A percentile compares a stretch with the other conserved stretches of the same genome.
Conservation (phyloP, 2,888 invertebrate species). For the Scaptomyza polygonia region DNA sequence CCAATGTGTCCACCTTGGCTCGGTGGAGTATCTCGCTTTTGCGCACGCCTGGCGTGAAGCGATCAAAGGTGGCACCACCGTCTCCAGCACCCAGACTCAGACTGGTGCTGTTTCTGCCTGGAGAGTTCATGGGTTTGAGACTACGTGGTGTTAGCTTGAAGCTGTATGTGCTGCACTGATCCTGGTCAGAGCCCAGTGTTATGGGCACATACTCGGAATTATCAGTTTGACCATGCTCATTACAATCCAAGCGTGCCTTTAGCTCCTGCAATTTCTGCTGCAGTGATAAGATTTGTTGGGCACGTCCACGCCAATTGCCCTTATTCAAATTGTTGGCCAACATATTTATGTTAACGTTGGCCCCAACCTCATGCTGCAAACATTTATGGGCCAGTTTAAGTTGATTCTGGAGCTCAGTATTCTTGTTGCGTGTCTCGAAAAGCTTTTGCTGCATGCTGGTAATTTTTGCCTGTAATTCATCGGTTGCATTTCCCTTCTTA, state of each 20-base stretch:
- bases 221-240: conserved; percentile 55
- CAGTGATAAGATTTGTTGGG: conserved; percentile 89
- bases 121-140: conserved; percentile 16
- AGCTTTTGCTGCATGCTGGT: conserved; percentile 86
- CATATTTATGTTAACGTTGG: conserved; percentile 88
- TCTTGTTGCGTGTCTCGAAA: conserved; percentile 89
- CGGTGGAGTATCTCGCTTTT: conserved; percentile 86
- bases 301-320: conserved; percentile 90
- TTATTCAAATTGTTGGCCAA: conserved; percentile 86
- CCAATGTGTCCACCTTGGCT: conserved; percentile 86
- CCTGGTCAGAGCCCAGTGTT: conserved; percentile 48
- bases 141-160: conserved; percentile 22
- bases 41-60: conserved; percentile 84
- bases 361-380: conserved; percentile 90
- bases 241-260: conserved; percentile 86
- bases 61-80: conserved; percentile 56
- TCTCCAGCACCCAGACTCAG: conserved; percentile 44
- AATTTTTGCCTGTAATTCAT: conserved; percentile 86
- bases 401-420: conserved; percentile 89
- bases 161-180: conserved; percentile 16
- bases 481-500: conserved; percentile 70
- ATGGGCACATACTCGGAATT: conserved; percentile 59
- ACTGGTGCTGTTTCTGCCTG: conserved; percentile 28
- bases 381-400: conserved; percentile 90
- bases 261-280: conserved; percentile 89